phyloP scores from a whole-genome alignment of 1,140 invertebrate species.

The Trialeurodes vaporariorum region DNA sequence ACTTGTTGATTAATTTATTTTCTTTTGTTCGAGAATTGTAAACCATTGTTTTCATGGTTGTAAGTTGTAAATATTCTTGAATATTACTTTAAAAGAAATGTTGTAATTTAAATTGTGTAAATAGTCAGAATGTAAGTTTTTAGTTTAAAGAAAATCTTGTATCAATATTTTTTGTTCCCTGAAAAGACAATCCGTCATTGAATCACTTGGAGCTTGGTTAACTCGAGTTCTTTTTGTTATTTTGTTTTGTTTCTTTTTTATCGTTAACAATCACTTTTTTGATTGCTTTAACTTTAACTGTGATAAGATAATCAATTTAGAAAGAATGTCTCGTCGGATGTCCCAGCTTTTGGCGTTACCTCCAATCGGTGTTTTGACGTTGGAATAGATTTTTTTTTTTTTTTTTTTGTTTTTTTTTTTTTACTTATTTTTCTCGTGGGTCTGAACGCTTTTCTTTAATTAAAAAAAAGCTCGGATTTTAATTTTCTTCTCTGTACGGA shows the following conservation, averaged over 20 bases:
- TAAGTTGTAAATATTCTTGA: neutral
- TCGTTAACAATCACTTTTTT: neutral
- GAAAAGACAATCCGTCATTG: neutral
- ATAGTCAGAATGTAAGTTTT: neutral
- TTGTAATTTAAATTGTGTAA: neutral
- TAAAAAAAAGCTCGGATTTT: too few relatives aligned
- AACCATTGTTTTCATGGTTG: neutral
- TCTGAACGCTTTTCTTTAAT: too few relatives aligned
- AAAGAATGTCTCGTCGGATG: neutral
- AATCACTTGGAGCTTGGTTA: neutral
- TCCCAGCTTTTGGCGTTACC: neutral
- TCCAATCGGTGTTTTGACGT: neutral
- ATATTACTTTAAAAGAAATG: neutral
- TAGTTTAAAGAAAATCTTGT: constrained; percentile 1
- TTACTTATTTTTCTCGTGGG: too few relatives aligned
- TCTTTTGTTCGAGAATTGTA: neutral
- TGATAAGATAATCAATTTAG: neutral
- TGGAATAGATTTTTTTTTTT: neutral
- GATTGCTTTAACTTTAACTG: neutral
- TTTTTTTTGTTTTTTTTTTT: too few relatives aligned
- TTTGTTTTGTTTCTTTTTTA: neutral
- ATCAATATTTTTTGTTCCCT: neutral
- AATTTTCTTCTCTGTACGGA: too few relatives aligned
- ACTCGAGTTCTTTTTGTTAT: neutral
- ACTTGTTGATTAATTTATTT: neutral